Percentiles rank a stretch among this genome's conserved stretches.
Conservation (phyloP, 2,113 vertebrate species). For the Oreotragus oreotragus region DNA sequence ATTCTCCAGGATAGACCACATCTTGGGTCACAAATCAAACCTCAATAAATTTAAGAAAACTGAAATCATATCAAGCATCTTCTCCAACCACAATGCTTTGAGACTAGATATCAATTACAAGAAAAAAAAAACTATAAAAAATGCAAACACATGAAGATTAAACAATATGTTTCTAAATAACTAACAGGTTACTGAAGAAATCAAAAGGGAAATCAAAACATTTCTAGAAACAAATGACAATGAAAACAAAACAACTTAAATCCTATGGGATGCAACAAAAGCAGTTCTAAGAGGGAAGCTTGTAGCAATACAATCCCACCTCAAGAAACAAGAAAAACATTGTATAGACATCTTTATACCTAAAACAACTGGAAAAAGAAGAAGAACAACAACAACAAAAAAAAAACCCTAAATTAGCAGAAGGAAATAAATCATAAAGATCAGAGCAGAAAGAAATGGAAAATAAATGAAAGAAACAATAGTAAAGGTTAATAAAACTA, state of each 20-base stretch:
- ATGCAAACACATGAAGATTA: neutral
- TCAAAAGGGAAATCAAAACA: neutral
- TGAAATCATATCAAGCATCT: neutral
- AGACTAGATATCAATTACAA: neutral
- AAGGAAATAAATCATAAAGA: neutral
- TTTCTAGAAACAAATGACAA: neutral
- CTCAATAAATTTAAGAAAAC: neutral
- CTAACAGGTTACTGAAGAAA: neutral
- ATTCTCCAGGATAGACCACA: neutral
- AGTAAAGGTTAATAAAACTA: neutral
- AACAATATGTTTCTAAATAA: neutral
- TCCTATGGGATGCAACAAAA: neutral
- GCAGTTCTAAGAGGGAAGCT: neutral
- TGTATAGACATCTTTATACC: neutral
- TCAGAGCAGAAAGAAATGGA: neutral
- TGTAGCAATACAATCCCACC: neutral
- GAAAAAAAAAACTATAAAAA: neutral
- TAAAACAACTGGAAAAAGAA: neutral
- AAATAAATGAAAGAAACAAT: neutral
- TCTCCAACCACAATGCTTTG: neutral
- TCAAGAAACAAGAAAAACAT: neutral
- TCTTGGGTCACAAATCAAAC: neutral
- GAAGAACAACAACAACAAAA: too few relatives aligned
- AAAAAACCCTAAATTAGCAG: neutral
- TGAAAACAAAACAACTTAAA: neutral